Percentiles rank a stretch among this genome's conserved stretches.
Evolutionary conservation across 2,888 invertebrate genomes (phyloP).

Genomic region (Strigamia maritima): DNA sequence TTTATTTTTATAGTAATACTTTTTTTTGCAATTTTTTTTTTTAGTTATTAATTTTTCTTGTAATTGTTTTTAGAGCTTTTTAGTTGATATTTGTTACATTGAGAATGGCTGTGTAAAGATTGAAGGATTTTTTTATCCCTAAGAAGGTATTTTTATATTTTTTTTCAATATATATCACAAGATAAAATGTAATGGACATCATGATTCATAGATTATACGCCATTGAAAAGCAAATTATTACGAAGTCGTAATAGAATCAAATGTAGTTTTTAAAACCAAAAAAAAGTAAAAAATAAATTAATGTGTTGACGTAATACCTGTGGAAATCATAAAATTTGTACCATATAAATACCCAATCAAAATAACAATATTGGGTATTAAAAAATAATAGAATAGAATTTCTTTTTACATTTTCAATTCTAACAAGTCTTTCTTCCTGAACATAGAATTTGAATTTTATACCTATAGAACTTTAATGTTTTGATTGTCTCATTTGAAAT

Average conservation of each 20-base stretch:
- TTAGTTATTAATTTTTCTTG: not conserved
- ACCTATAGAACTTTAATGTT: not conserved
- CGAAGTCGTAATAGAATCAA: not conserved
- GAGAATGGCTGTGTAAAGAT: not conserved
- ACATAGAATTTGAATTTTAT: not conserved
- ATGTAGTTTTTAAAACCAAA: not conserved
- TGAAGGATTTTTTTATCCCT: not conserved
- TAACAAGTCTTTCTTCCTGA: constrained; percentile 11
- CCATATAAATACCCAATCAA: not conserved
- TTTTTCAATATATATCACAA: constrained; percentile 1
- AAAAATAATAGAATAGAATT: not conserved
- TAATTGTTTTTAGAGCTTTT: not conserved
- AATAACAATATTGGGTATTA: not conserved
- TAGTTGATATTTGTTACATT: not conserved
- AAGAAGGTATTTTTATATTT: constrained; percentile 23
- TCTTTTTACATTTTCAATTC: not conserved
- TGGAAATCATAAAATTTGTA: constrained; percentile 15
- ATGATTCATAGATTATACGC: not conserved
- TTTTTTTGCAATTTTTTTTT: not conserved
- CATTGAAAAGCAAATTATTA: not conserved
- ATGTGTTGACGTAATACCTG: not conserved
- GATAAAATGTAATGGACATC: not conserved
- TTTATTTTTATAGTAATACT: too few relatives aligned
- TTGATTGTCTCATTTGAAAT: not conserved
- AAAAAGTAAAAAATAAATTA: not conserved